Conservation (phyloP, 1,140 invertebrate genomes). For the Cyrtorhinus lividipennis region DNA sequence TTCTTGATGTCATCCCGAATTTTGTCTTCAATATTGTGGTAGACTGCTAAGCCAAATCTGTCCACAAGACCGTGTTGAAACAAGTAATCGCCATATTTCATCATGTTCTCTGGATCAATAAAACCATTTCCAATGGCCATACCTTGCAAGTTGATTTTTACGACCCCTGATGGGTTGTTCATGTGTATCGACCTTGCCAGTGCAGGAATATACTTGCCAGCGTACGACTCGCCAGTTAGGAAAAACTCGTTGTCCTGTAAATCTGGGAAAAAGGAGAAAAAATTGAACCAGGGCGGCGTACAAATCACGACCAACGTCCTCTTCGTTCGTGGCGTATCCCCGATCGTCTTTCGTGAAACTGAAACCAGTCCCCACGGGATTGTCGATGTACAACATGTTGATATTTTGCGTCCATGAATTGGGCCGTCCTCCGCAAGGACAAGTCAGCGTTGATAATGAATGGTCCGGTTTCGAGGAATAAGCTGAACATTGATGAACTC, state of each 20-base stretch:
- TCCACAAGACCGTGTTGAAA: constrained; percentile 50
- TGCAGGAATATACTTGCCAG: constrained; percentile 55
- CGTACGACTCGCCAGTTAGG: constrained; percentile 78
- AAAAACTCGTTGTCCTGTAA: constrained; percentile 37
- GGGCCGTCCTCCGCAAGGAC: constrained; percentile 41
- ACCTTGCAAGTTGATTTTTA: constrained; percentile 46
- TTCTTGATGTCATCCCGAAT: constrained; percentile 10
- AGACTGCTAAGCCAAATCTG: constrained; percentile 29
- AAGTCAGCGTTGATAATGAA: constrained; percentile 41
- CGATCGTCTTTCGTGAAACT: constrained; percentile 43
- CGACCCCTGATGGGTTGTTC: constrained; percentile 41
- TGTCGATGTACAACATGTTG: constrained; percentile 72
- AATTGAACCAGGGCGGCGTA: constrained; percentile 52
- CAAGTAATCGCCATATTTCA: constrained; percentile 66
- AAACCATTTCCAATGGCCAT: constrained; percentile 76
- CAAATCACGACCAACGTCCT: constrained; percentile 47
- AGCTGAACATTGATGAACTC: constrained; percentile 57
- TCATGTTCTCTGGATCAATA: constrained; percentile 61
- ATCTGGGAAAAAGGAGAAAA: constrained; percentile 45
- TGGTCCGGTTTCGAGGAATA: constrained; percentile 56
- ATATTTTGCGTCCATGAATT: constrained; percentile 59
- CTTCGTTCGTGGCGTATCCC: constrained; percentile 52
- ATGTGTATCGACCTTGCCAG: constrained; percentile 58
- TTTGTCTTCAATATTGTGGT: constrained; percentile 11
- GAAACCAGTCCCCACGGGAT: constrained; percentile 69